Conservation (phyloP, 2,797 vertebrate species). For the Rhincodon typus region DNA sequence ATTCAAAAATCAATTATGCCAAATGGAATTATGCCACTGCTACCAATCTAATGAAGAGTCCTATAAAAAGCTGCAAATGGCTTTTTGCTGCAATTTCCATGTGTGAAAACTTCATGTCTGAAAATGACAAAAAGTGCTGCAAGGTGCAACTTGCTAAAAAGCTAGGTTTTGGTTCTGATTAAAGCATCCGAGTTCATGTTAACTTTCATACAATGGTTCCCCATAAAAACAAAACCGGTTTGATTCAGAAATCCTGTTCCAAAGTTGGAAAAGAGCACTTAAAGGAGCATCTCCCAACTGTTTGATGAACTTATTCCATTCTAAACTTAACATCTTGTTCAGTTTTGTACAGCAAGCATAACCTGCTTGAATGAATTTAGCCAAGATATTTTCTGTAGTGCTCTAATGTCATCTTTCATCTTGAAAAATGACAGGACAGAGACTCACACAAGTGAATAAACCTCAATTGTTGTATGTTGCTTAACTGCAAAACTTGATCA, state of each 20-base stretch:
- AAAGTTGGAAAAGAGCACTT: neutral
- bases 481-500: no score
- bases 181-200: neutral
- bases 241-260: neutral
- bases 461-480: no score
- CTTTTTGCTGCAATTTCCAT: neutral
- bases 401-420: neutral
- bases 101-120: neutral
- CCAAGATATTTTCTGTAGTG: neutral
- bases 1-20: neutral
- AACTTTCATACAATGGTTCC: neutral
- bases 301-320: neutral
- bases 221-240: neutral
- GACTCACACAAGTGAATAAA: no score
- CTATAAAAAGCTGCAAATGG: neutral
- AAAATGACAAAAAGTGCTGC: neutral
- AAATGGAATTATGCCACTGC: neutral
- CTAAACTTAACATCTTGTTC: neutral
- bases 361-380: neutral
- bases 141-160: neutral
- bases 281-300: neutral
- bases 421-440: neutral
- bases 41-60: neutral
- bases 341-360: neutral
- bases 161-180: neutral